Evolutionary conservation across 1,140 invertebrate species (phyloP).

Genomic region (Eupristina koningsbergeri): DNA sequence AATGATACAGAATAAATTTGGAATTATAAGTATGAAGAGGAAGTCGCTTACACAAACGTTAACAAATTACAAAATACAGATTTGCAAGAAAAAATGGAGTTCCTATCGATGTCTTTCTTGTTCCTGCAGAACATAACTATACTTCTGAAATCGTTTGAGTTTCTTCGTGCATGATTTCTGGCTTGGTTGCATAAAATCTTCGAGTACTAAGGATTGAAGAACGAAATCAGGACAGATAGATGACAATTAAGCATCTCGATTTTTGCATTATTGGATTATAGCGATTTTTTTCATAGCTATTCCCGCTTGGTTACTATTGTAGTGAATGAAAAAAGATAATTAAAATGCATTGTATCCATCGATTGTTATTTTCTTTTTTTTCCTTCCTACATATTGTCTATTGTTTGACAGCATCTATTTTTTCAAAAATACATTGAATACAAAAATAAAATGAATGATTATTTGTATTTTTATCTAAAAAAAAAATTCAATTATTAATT

Average conservation of each 20-base stretch:
- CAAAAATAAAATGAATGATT: not conserved
- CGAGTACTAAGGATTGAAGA: not conserved
- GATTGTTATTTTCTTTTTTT: not conserved
- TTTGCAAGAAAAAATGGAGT: conserved; percentile 22
- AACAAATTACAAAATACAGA: not conserved
- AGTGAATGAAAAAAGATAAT: not conserved
- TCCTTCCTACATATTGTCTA: not conserved
- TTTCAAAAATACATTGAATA: not conserved
- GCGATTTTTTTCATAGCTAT: not conserved
- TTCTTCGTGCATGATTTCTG: not conserved
- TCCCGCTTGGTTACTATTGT: too few species aligned
- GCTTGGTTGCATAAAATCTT: not conserved
- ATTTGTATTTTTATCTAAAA: not conserved
- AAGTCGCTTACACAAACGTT: conserved; percentile 25
- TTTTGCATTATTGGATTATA: conserved; percentile 15
- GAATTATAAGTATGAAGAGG: too few species aligned
- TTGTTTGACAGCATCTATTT: not conserved
- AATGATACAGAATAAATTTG: too few species aligned
- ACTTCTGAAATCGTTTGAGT: conserved; percentile 26
- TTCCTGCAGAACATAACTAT: not conserved
- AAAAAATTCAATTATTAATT: too few species aligned
- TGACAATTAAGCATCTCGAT: not conserved
- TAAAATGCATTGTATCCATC: conserved; percentile 17
- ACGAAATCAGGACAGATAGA: conserved; percentile 28
- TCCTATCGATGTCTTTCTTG: conserved; percentile 41